Base-by-base conservation (phyloP, 2,888 invertebrate species). In the Oxystoma pomonae region DNA sequence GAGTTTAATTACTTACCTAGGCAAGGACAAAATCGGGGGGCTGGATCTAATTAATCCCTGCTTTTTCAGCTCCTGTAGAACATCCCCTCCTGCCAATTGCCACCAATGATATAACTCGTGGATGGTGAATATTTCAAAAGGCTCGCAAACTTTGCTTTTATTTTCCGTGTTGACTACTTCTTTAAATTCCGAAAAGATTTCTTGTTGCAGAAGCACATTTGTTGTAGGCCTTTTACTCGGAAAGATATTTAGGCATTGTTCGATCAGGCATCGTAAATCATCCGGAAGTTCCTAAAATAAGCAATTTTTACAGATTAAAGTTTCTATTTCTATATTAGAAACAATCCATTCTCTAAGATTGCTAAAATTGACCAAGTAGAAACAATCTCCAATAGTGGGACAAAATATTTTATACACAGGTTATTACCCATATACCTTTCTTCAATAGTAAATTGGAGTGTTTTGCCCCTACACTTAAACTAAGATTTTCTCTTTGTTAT, bases 11-110 rank as follows among this genome's bases (percentile, higher is more conserved):
- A 53, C 53, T 80, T 81, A 90, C 90, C 87, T 87, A 50, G 92
- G 92, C 81, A 92, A 83, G 17, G 91, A 88, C 72, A 93, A 80
- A 72, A 93, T 89, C 0, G 92, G 91, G 0, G 92, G 90, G 74
- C 90, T 91, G 64, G 91, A 92, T 74, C 94, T 88, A 61, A 97
- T 92, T 1, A 97, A 83, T 0, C 94, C 94, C 78, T 95, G 94
- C 75, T 92, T 94, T 75, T 93, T 94, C 35, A 98, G 82, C 77
- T 96, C 96, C 0, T 89, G 85, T 67, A 93, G 91, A 60, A 97
- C 90, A 81, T 98, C 97, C 0, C 97, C 97, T 1, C 98, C 98
- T 17, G 98, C 94, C 62, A 98, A 78, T 77, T 94, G 92, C 98
- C 98, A 98, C 81, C 96, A 87, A 77, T 96, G 91, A 78, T 96